These are phyloP conservation scores for Argya squamiceps DNA, from an alignment of 2,797 vertebrate genomes.

Conservation along the genomic window DNA sequence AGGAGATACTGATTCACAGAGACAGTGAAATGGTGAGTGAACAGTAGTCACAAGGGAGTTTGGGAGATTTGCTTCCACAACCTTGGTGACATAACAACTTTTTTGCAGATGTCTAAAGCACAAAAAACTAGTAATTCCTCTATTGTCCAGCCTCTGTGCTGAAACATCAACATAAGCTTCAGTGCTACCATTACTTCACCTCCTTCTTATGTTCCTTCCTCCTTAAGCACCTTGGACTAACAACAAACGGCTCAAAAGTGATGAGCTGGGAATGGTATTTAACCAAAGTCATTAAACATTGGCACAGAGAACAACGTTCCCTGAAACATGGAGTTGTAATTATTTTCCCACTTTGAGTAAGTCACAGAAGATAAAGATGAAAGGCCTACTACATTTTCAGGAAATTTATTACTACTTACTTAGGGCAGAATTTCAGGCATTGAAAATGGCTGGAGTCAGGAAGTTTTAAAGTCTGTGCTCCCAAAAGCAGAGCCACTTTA, in stretches of 20 bases:
- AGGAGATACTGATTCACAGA: not conserved
- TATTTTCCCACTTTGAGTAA: slow-evolving; percentile 12
- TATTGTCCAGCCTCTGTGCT: not conserved
- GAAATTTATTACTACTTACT: slow-evolving; percentile 33
- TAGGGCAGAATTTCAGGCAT: not conserved
- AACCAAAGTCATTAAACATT: not conserved
- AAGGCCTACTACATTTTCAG: not conserved
- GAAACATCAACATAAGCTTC: not conserved
- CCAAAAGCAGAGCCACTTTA: not conserved
- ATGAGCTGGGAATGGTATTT: slow-evolving; percentile 15
- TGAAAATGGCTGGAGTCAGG: slow-evolving; percentile 37
- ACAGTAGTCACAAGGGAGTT: not conserved
- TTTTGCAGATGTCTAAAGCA: not conserved
- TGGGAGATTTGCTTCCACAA: not conserved
- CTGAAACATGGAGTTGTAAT: not conserved
- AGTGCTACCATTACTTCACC: not conserved
- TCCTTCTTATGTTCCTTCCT: not conserved
- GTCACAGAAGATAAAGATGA: slow-evolving; percentile 31
- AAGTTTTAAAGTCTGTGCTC: slow-evolving; percentile 18
- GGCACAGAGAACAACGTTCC: not conserved
- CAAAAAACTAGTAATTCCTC: not conserved
- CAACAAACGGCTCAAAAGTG: not conserved
- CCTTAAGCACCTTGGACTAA: not conserved
- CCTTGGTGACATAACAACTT: not conserved
- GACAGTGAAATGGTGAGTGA: not conserved